Evolutionary conservation across 2,797 vertebrate genomes (phyloP).

Genomic region (Gobio occitaniae): DNA sequence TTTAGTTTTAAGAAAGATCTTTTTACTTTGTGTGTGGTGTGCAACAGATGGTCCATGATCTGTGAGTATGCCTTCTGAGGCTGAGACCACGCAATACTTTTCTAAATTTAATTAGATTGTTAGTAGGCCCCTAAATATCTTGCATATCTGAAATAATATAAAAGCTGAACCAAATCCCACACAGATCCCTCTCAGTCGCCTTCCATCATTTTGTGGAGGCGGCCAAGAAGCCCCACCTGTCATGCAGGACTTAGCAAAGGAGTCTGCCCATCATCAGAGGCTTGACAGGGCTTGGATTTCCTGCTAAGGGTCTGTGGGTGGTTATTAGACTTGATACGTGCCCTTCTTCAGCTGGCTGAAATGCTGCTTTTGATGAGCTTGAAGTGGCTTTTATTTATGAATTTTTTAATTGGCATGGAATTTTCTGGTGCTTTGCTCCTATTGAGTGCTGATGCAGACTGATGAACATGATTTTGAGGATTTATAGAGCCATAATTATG

Average conservation of each 20-base stretch:
- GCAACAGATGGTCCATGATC: neutral
- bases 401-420: slow-evolving; percentile 31
- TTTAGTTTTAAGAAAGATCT: neutral
- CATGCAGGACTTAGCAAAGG: slow-evolving; percentile 11
- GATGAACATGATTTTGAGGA: slow-evolving; percentile 24
- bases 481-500: slow-evolving; percentile 30
- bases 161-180: neutral
- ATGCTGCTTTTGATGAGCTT: slow-evolving; percentile 28
- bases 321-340: slow-evolving; percentile 24
- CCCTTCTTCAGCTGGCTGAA: neutral
- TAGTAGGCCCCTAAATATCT: neutral
- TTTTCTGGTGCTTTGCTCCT: slow-evolving; percentile 19
- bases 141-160: slow-evolving; percentile 8
- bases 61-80: neutral
- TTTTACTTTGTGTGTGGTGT: neutral
- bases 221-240: slow-evolving; percentile 20
- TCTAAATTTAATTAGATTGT: slow-evolving; percentile 16
- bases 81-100: neutral
- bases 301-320: slow-evolving; percentile 18
- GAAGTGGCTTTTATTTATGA: slow-evolving; percentile 43
- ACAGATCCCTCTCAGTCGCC: neutral
- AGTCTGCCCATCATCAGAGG: slow-evolving; percentile 35
- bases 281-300: slow-evolving; percentile 13
- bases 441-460: slow-evolving; percentile 13
- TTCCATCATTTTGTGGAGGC: neutral